A percentile compares a stretch with the other conserved stretches of the same genome.
phyloP scores from a whole-genome alignment of 2,797 vertebrate species.

The Rhincodon typus region DNA sequence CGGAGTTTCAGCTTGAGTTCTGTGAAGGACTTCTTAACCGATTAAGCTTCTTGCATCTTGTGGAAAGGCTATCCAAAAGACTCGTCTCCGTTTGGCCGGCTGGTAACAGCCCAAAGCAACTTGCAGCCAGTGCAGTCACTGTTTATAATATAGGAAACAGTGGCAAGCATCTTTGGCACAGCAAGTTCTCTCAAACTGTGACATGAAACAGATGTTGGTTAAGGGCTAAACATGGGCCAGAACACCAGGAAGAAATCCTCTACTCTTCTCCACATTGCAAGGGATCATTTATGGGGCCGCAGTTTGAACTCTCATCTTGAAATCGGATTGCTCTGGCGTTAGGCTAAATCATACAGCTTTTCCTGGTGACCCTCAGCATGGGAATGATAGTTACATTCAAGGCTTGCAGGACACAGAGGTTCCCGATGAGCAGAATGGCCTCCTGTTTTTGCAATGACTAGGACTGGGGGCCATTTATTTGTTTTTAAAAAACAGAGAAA shows the following conservation, averaged over 20 bases:
- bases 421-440: not conserved
- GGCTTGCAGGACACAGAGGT: not conserved
- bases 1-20: slow-evolving; percentile 66
- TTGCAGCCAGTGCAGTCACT: not conserved
- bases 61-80: not conserved
- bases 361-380: not conserved
- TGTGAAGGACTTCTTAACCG: slow-evolving; percentile 61
- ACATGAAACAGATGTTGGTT: not conserved
- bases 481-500: not conserved
- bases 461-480: not conserved
- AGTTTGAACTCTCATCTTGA: no score
- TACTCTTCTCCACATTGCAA: not conserved
- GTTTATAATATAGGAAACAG: not conserved
- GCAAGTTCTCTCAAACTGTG: not conserved
- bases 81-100: not conserved
- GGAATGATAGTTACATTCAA: not conserved
- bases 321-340: not conserved
- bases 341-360: not conserved
- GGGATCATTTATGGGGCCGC: not conserved
- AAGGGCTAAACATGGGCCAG: not conserved
- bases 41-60: not conserved
- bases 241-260: not conserved
- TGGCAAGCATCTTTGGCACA: not conserved
- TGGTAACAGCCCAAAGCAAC: not conserved
- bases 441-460: not conserved